Percentiles rank a stretch among this genome's conserved stretches.
phyloP scores from a whole-genome alignment of 2,113 vertebrate genomes.

The Oreochromis tanganicae region DNA sequence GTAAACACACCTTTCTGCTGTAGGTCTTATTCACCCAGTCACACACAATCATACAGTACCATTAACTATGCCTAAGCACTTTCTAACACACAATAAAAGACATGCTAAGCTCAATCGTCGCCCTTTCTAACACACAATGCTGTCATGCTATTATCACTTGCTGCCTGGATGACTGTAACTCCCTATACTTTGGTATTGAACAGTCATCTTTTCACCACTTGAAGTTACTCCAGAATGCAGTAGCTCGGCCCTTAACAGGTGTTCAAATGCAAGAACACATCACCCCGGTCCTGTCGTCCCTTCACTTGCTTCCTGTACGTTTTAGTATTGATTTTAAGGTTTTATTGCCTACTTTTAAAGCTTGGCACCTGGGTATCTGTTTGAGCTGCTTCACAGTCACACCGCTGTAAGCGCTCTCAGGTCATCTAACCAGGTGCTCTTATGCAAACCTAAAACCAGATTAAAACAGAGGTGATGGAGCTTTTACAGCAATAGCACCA shows the following conservation, averaged over 20 bases:
- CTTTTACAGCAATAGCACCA: not conserved
- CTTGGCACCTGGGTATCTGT: not conserved
- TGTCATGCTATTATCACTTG: not conserved
- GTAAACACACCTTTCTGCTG: not conserved
- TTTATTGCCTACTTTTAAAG: not conserved
- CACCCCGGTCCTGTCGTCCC: not conserved
- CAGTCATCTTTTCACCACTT: not conserved
- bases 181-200: not conserved
- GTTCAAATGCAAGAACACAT: not conserved
- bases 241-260: not conserved
- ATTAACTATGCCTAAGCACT: not conserved
- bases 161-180: not conserved
- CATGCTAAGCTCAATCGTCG: not conserved
- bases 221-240: not conserved
- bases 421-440: too few relatives aligned
- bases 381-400: too few relatives aligned
- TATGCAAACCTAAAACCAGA: too few relatives aligned
- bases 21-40: not conserved
- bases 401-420: too few relatives aligned
- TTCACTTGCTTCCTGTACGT: not conserved
- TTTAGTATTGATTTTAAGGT: not conserved
- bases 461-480: not conserved
- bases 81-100: not conserved
- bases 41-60: not conserved
- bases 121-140: not conserved